Evolutionary conservation across 2,797 vertebrate species (phyloP).

Genomic region (Anas flavirostris): DNA sequence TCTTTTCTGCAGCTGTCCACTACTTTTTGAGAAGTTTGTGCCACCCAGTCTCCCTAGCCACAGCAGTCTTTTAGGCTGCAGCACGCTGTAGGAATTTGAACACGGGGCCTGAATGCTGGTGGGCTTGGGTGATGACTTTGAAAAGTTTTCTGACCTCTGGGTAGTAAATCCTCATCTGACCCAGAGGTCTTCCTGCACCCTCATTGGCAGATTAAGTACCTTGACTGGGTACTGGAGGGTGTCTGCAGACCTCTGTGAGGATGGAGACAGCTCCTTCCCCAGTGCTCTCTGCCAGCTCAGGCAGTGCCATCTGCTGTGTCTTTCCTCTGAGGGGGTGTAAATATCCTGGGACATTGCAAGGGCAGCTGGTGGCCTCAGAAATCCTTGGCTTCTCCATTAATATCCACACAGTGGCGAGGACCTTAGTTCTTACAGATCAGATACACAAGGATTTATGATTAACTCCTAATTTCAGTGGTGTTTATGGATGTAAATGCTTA

Average conservation of each 20-base stretch:
- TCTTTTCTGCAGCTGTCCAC: background rate
- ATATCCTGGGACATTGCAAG: background rate
- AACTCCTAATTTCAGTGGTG: background rate
- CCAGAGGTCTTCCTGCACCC: background rate
- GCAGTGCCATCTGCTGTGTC: background rate
- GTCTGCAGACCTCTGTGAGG: accelerated
- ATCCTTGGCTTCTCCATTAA: background rate
- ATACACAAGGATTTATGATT: background rate
- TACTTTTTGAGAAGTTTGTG: background rate
- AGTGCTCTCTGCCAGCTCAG: background rate
- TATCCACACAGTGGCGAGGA: background rate
- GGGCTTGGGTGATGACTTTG: background rate
- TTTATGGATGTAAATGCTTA: background rate
- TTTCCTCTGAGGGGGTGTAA: background rate
- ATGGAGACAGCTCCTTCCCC: background rate
- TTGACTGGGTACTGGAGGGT: background rate
- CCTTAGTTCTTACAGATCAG: background rate
- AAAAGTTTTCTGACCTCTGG: background rate
- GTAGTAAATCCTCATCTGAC: background rate
- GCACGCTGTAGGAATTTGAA: background rate
- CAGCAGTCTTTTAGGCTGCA: background rate
- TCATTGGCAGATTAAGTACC: background rate
- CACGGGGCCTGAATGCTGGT: background rate
- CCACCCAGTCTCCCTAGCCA: accelerated
- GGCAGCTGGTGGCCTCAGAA: background rate